phyloP scores from a whole-genome alignment of 2,888 invertebrate species.

The Gisinianus flammeolus region DNA sequence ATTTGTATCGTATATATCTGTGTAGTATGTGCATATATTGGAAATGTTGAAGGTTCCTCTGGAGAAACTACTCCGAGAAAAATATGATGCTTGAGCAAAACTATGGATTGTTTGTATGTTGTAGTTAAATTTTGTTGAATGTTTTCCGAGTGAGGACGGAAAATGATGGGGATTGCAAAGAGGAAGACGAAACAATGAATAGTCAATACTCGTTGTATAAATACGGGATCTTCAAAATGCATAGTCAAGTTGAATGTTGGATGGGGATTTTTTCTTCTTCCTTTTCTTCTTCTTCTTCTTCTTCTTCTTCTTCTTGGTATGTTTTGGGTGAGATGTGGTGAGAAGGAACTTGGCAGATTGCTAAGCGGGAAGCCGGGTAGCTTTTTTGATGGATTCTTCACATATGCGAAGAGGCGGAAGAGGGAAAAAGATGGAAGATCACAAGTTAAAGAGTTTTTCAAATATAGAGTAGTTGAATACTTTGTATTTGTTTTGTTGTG shows the following conservation, averaged over 20 bases:
- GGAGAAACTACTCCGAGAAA: too few species aligned
- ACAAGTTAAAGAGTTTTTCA: background rate
- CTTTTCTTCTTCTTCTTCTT: background rate
- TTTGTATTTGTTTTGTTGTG: background rate
- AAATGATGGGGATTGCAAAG: background rate
- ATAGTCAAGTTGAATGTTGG: too few species aligned
- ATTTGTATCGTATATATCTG: too few species aligned
- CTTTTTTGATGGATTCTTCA: constrained; percentile 27
- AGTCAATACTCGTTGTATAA: background rate
- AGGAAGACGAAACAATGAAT: background rate
- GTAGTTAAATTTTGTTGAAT: constrained; percentile 6
- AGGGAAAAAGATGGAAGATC: background rate
- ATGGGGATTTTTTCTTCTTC: too few species aligned
- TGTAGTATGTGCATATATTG: too few species aligned
- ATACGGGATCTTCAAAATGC: background rate
- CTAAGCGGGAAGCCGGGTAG: background rate
- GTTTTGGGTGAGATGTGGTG: constrained; percentile 5
- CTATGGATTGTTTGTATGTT: constrained; percentile 1
- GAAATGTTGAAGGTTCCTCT: too few species aligned
- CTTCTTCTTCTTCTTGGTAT: background rate
- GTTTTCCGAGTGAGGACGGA: background rate
- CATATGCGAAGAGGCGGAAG: background rate
- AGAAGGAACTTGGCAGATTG: constrained; percentile 20
- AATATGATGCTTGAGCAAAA: background rate
- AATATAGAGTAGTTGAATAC: background rate